Conservation (phyloP, 35 echinoderm and acorn worm species). For the Anneissia japonica region DNA sequence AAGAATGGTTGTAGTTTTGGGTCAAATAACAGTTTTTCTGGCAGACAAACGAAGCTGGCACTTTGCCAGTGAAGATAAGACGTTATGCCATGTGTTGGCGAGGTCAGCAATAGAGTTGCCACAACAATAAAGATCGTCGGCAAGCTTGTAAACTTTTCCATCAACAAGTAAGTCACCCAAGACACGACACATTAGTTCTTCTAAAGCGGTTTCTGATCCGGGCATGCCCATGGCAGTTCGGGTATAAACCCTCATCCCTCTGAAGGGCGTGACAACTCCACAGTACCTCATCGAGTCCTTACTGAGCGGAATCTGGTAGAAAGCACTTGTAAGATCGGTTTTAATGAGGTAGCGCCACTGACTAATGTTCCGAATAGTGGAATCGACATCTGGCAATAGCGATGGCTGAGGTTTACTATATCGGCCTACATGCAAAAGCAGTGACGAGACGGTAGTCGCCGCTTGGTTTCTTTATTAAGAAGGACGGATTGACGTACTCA, state of each 20-base stretch:
- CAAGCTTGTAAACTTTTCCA: slow-evolving; percentile 37
- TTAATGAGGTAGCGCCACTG: slow-evolving; percentile 46
- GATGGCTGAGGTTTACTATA: slow-evolving; percentile 57
- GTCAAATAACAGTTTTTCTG: slow-evolving; percentile 44
- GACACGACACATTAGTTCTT: slow-evolving; percentile 42
- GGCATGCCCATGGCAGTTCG: slow-evolving; percentile 58
- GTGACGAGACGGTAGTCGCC: slow-evolving; percentile 38
- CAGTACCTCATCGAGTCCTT: slow-evolving; percentile 16
- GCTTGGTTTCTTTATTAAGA: slow-evolving; percentile 29
- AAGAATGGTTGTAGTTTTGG: slow-evolving; percentile 43
- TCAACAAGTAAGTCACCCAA: slow-evolving; percentile 47
- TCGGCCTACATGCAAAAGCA: slow-evolving; percentile 51
- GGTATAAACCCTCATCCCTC: slow-evolving; percentile 54
- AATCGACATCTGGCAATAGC: slow-evolving; percentile 44
- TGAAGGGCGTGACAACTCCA: slow-evolving; percentile 46
- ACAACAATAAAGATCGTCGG: slow-evolving; percentile 47
- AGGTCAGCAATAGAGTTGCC: slow-evolving; percentile 17
- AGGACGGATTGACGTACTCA: slow-evolving; percentile 59
- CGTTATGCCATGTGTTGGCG: slow-evolving; percentile 18
- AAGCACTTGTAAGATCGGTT: slow-evolving; percentile 46
- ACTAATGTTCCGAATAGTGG: slow-evolving; percentile 27
- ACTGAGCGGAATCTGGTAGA: slow-evolving; percentile 46
- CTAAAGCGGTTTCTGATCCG: slow-evolving; percentile 51
- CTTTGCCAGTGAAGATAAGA: slow-evolving; percentile 13
- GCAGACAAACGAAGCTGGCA: slow-evolving; percentile 9